These are phyloP conservation scores for Ceyx margarethae DNA, from an alignment of 2,113 vertebrate genomes.

Conservation along the genomic window DNA sequence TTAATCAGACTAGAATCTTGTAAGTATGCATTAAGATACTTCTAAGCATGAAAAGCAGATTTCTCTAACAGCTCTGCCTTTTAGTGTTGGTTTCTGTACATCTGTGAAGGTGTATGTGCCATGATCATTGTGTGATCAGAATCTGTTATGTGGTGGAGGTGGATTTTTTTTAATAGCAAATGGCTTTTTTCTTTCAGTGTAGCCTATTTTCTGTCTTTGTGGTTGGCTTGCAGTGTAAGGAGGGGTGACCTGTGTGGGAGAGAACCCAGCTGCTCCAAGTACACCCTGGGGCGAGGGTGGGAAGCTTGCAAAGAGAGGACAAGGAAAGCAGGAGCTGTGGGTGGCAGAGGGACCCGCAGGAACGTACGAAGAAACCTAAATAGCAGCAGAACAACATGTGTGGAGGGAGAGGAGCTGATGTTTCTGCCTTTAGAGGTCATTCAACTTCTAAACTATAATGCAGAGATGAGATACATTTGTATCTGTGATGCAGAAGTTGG, in stretches of 20 bases:
- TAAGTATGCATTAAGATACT: not conserved
- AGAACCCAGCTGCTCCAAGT: slow-evolving; percentile 12
- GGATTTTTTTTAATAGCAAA: not conserved
- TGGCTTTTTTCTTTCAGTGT: not conserved
- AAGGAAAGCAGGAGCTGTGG: not conserved
- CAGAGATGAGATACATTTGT: not conserved
- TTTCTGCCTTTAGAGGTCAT: slow-evolving; percentile 11
- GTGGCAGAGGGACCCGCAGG: not conserved
- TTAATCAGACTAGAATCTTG: not conserved
- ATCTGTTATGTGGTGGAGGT: not conserved
- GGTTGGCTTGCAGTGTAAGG: not conserved
- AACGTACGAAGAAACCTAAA: not conserved
- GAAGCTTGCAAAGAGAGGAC: not conserved
- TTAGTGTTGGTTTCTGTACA: not conserved
- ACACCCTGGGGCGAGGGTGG: not conserved
- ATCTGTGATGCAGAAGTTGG: not conserved
- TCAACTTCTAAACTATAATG: not conserved
- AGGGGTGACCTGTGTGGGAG: slow-evolving; percentile 43
- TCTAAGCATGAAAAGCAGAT: not conserved
- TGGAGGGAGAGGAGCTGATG: not conserved
- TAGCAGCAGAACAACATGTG: not conserved
- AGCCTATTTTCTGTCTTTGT: not conserved
- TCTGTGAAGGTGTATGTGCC: not conserved
- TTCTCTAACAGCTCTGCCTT: not conserved
- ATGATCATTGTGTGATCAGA: not conserved